Conservation (phyloP, 2,113 vertebrate genomes). For the Corythornis madagascariensis region DNA sequence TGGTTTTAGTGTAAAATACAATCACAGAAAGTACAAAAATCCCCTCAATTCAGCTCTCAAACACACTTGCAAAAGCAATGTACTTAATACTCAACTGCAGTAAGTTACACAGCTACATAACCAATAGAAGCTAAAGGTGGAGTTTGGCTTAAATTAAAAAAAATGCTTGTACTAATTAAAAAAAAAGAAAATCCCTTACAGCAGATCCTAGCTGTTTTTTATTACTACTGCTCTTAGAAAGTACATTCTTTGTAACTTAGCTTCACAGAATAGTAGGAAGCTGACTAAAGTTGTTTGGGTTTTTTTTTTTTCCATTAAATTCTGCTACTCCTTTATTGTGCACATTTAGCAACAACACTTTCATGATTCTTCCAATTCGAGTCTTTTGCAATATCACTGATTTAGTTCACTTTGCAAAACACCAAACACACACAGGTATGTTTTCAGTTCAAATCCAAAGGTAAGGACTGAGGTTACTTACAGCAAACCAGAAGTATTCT, state of each 20-base stretch:
- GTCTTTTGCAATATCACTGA: neutral
- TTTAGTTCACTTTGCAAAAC: neutral
- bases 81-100: neutral
- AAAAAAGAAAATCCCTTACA: neutral
- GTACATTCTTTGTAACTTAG: neutral
- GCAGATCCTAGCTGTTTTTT: neutral
- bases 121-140: neutral
- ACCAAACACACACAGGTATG: neutral
- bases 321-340: neutral
- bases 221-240: neutral
- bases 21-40: neutral
- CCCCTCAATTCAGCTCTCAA: neutral
- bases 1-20: neutral
- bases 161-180: neutral
- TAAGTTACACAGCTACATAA: neutral
- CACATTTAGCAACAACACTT: neutral
- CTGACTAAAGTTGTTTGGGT: neutral
- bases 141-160: neutral
- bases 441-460: neutral
- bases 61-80: neutral
- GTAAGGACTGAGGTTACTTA: conserved; percentile 74
- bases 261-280: neutral
- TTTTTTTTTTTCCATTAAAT: neutral
- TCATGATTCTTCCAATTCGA: neutral
- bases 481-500: conserved; percentile 91